Evolutionary conservation across 2,113 vertebrate species (phyloP).

Genomic region (Gyps fulvus): DNA sequence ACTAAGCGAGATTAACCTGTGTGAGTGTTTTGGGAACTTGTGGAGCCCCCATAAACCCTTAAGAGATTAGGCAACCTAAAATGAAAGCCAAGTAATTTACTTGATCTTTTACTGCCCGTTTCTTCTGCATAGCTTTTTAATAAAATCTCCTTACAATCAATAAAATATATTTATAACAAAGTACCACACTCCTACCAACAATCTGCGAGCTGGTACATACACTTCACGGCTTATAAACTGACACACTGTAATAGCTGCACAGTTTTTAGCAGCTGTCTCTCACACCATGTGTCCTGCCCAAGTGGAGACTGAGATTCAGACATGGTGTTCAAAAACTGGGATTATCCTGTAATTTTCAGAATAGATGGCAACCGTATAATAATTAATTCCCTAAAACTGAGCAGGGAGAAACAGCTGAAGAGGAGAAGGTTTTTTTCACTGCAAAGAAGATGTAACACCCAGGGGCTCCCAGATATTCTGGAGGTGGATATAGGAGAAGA

Average conservation of each 20-base stretch:
- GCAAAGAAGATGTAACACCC: background rate
- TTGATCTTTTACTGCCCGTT: slow-evolving; percentile 50
- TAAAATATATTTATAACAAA: slow-evolving; percentile 61
- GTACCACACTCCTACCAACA: slow-evolving; percentile 61
- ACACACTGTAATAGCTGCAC: slow-evolving; percentile 55
- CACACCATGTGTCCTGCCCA: slow-evolving; percentile 60
- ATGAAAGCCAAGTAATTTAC: background rate
- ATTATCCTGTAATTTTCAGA: slow-evolving; percentile 42
- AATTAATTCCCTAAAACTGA: slow-evolving; percentile 2
- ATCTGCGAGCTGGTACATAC: slow-evolving; percentile 51
- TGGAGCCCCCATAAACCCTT: background rate
- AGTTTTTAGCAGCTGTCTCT: slow-evolving; percentile 66
- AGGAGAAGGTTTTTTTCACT: background rate
- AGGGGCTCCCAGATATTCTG: background rate
- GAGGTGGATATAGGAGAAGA: background rate
- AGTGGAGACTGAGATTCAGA: slow-evolving; percentile 47
- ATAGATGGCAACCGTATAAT: background rate
- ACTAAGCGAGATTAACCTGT: background rate
- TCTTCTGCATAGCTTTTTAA: slow-evolving; percentile 24
- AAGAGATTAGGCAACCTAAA: background rate
- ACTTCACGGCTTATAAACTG: slow-evolving; percentile 59
- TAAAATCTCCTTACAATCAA: slow-evolving; percentile 52
- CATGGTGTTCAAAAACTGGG: slow-evolving; percentile 34
- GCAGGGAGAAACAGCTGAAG: slow-evolving; percentile 2
- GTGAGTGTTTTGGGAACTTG: background rate